phyloP scores from a whole-genome alignment of 2,888 invertebrate genomes.

The Nyleta sp. region DNA sequence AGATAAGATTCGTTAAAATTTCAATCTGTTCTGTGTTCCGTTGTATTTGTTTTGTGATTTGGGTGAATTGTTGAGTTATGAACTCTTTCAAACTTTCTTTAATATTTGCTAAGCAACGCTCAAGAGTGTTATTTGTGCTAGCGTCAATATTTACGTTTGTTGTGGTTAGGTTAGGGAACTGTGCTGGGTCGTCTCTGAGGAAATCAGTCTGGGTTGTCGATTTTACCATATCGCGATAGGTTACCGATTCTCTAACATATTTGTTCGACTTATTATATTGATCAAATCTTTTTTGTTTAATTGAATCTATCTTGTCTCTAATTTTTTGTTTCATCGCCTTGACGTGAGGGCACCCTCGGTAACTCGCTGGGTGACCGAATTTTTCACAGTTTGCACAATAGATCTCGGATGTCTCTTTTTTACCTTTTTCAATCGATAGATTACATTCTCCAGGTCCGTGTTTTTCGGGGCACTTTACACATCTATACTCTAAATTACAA shows the following conservation, averaged over 20 bases:
- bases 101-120: no score
- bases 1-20: background rate
- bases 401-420: background rate
- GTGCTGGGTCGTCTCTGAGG: no score
- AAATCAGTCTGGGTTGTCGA: no score
- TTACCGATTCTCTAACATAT: no score
- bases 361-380: constrained; percentile 21
- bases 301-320: background rate
- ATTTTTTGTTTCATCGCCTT: background rate
- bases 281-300: no score
- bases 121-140: background rate
- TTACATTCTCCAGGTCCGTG: constrained; percentile 62
- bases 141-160: background rate
- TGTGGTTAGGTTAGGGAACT: no score
- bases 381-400: constrained; percentile 10
- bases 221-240: no score
- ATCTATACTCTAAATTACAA: constrained; percentile 50
- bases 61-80: no score
- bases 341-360: constrained; percentile 6
- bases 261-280: no score
- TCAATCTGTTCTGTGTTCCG: no score
- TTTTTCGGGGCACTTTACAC: constrained; percentile 47
- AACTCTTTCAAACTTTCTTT: no score
- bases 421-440: background rate
- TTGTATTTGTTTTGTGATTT: no score